phyloP scores from a whole-genome alignment of 2,113 vertebrate genomes.

The Puma concolor region DNA sequence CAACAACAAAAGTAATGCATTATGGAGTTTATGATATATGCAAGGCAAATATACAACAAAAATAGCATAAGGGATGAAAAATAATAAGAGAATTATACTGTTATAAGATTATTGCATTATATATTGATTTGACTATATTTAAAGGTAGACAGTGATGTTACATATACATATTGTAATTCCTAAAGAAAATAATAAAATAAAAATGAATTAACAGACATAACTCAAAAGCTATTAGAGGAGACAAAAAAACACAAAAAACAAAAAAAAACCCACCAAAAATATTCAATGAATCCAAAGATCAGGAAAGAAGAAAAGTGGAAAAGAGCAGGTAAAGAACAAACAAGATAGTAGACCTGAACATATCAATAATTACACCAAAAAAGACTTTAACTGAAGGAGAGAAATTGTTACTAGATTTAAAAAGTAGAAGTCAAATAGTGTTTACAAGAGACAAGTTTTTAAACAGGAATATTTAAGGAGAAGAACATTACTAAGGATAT shows the following conservation, averaged over 20 bases:
- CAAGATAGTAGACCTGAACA: not conserved
- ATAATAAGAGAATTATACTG: not conserved
- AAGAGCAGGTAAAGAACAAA: not conserved
- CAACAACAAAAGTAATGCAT: not conserved
- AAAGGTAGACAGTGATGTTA: not conserved
- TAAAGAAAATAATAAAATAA: not conserved
- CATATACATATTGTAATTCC: not conserved
- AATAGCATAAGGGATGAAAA: not conserved
- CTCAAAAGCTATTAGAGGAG: not conserved
- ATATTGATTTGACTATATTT: not conserved
- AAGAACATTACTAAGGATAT: not conserved
- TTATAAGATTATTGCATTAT: not conserved
- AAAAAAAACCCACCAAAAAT: not conserved
- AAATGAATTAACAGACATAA: not conserved
- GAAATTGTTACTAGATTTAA: not conserved
- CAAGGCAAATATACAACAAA: not conserved
- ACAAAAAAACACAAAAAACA: not conserved
- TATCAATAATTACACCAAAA: not conserved
- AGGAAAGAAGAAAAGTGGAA: not conserved
- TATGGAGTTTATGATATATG: not conserved
- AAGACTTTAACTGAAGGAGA: not conserved
- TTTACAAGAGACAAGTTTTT: not conserved
- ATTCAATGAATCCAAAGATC: not conserved
- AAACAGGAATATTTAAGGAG: not conserved
- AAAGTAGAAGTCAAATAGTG: not conserved